phyloP scores from a whole-genome alignment of 1,140 invertebrate genomes.

The Ptiloglossa arizonensis region DNA sequence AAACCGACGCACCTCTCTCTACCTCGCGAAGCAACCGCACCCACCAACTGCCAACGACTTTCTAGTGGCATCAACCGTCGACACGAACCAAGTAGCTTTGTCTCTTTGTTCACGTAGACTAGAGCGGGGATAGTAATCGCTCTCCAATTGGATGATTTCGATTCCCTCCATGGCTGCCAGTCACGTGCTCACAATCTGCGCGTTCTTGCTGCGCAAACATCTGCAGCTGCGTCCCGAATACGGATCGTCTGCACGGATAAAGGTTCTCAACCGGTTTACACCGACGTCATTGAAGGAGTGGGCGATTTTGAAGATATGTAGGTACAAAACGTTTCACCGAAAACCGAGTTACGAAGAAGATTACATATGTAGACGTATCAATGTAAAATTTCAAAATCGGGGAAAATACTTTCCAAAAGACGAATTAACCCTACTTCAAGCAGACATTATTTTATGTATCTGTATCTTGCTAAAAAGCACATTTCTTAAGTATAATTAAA shows the following conservation, averaged over 20 bases:
- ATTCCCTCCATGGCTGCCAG: background rate
- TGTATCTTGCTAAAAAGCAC: too few species aligned
- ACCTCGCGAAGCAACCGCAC: slow-evolving; percentile 63
- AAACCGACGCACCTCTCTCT: slow-evolving; percentile 23
- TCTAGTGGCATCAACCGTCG: slow-evolving; percentile 70
- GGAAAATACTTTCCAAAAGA: background rate
- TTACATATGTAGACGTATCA: background rate
- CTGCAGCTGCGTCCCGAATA: slow-evolving; percentile 70
- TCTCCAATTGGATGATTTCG: slow-evolving; percentile 17
- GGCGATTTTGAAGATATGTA: background rate
- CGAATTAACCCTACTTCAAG: too few species aligned
- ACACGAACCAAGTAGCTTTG: slow-evolving; percentile 65
- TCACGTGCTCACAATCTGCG: slow-evolving; percentile 64
- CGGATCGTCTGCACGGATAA: slow-evolving; percentile 37
- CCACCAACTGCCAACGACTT: slow-evolving; percentile 72
- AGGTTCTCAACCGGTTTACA: slow-evolving; percentile 49
- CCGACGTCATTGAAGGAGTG: background rate
- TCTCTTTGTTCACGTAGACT: slow-evolving; percentile 74
- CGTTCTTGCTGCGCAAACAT: slow-evolving; percentile 37
- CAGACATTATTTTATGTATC: too few species aligned
- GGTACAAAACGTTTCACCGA: background rate
- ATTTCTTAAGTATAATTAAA: too few species aligned
- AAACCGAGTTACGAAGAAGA: background rate
- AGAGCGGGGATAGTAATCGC: slow-evolving; percentile 26
- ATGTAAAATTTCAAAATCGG: background rate